Conservation (phyloP, 1,140 invertebrate genomes). For the Paraescarpia echinospica region DNA sequence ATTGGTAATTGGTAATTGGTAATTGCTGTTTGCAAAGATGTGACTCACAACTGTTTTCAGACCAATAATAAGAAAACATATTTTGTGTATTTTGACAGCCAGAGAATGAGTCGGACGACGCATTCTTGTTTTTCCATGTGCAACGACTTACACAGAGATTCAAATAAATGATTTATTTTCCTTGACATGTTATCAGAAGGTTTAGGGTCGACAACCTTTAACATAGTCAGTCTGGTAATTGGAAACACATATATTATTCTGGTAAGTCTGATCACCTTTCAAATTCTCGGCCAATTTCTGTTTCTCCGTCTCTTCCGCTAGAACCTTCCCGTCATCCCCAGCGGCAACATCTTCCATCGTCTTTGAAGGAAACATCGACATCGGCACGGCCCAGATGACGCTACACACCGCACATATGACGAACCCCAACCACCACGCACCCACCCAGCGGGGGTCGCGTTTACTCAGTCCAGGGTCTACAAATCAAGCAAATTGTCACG, state of each 20-base stretch:
- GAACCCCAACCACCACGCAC: conserved; percentile 68
- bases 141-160: no score
- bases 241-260: no score
- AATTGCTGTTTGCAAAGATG: no score
- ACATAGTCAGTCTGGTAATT: no score
- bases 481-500: neutral
- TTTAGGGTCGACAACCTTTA: no score
- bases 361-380: conserved; percentile 40
- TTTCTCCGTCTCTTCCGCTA: conserved; percentile 8
- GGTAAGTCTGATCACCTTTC: neutral
- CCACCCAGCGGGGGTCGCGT: conserved; percentile 58
- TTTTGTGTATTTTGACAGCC: neutral
- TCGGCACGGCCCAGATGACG: conserved; percentile 59
- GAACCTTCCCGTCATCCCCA: neutral
- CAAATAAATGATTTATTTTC: no score
- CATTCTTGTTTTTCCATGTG: no score
- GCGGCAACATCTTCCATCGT: neutral
- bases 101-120: no score
- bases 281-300: neutral
- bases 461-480: conserved; percentile 41
- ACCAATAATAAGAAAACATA: no score
- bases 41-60: no score
- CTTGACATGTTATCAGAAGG: no score
- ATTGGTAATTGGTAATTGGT: no score
- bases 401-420: conserved; percentile 68